phyloP scores from a whole-genome alignment of 2,113 vertebrate genomes.

The Tricholaema leucomelas region DNA sequence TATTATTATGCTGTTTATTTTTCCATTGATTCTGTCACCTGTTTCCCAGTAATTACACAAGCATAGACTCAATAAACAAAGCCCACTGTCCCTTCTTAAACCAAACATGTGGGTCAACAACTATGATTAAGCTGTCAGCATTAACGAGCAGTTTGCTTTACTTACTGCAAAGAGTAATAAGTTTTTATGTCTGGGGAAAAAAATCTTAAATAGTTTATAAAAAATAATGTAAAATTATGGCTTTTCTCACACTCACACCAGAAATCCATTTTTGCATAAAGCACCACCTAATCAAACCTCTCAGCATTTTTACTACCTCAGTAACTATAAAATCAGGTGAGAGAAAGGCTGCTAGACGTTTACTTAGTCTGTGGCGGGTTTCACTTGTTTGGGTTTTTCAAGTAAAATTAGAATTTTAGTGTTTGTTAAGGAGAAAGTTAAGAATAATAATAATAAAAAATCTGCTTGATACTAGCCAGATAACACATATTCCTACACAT shows the following conservation, averaged over 20 bases:
- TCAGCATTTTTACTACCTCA: not conserved
- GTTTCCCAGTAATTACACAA: slow-evolving; percentile 51
- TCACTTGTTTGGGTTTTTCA: not conserved
- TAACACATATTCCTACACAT: not conserved
- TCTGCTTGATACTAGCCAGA: not conserved
- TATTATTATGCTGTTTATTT: slow-evolving; percentile 53
- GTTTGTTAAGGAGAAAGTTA: not conserved
- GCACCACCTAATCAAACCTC: not conserved
- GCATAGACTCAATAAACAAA: slow-evolving; percentile 47
- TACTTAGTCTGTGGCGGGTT: not conserved
- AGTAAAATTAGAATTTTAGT: not conserved
- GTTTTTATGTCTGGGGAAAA: not conserved
- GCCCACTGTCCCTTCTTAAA: slow-evolving; percentile 50
- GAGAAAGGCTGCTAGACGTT: not conserved
- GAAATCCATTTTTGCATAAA: not conserved
- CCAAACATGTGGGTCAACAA: slow-evolving; percentile 57
- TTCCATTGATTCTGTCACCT: slow-evolving; percentile 52
- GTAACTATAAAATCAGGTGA: not conserved
- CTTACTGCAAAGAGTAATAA: not conserved
- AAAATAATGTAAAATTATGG: not conserved
- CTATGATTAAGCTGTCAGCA: slow-evolving; percentile 67
- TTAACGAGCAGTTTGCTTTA: slow-evolving; percentile 59
- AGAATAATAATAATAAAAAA: not conserved
- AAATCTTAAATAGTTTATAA: not conserved
- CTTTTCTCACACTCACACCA: not conserved